Percentiles rank a stretch among this genome's conserved stretches.
Conservation (phyloP, 2,113 vertebrate genomes). For the Micronycteris hirsuta region DNA sequence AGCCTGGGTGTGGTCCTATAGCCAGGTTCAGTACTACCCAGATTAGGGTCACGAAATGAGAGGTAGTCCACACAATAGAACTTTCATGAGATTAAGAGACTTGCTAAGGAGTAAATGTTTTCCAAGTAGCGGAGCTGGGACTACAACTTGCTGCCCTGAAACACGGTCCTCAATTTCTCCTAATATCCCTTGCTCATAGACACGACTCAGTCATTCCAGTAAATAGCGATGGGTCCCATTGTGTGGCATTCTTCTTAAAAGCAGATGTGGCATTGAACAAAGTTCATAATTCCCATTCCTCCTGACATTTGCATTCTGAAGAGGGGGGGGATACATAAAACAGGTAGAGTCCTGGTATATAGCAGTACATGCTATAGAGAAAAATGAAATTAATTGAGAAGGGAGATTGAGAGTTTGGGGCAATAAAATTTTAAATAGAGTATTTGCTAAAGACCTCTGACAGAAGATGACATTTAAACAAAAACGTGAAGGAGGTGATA, state of each 20-base stretch:
- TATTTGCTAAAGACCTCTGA: neutral
- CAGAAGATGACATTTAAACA: neutral
- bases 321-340: neutral
- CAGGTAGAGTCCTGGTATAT: neutral
- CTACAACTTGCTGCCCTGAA: neutral
- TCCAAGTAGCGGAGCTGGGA: neutral
- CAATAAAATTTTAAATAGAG: neutral
- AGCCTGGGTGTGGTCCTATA: neutral
- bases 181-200: neutral
- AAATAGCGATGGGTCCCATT: neutral
- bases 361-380: neutral
- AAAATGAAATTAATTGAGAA: neutral
- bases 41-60: neutral
- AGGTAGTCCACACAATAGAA: neutral
- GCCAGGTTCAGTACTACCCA: neutral
- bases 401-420: fast-evolving
- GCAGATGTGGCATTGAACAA: neutral
- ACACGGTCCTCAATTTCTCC: neutral
- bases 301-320: neutral
- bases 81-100: neutral
- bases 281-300: neutral
- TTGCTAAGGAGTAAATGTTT: neutral
- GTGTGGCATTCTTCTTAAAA: neutral
- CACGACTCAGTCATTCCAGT: neutral
- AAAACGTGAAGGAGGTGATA: neutral